phyloP scores from a whole-genome alignment of 2,113 vertebrate species.

The Aviceda subcristata region DNA sequence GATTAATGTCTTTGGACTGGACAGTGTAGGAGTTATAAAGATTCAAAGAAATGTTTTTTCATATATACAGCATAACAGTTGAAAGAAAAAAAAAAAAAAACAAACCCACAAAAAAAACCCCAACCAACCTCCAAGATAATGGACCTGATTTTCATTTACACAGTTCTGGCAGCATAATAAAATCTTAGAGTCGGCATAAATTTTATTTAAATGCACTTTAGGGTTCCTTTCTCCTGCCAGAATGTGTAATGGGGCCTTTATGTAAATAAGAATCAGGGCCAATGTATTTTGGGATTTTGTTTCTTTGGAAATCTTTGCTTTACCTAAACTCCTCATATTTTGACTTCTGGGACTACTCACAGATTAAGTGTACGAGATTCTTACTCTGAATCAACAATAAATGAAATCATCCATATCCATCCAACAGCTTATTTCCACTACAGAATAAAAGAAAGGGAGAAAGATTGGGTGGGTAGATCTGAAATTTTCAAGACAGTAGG shows the following conservation, averaged over 20 bases:
- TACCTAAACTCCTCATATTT: background rate
- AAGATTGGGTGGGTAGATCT: background rate
- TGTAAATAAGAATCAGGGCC: background rate
- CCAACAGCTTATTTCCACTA: background rate
- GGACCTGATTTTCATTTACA: background rate
- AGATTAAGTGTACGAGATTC: background rate
- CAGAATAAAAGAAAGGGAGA: background rate
- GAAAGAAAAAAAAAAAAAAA: background rate
- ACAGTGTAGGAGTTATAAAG: background rate
- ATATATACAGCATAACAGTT: background rate
- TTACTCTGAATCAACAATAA: background rate
- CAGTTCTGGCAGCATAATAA: background rate
- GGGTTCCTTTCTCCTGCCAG: background rate
- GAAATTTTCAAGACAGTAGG: background rate
- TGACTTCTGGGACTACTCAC: background rate
- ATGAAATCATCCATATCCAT: background rate
- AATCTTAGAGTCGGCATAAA: background rate
- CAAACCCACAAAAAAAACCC: background rate
- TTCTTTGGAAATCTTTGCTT: constrained; percentile 23
- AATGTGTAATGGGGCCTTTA: background rate
- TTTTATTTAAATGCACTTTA: constrained; percentile 8
- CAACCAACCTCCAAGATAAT: background rate
- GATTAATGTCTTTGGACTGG: background rate
- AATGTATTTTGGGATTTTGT: background rate
- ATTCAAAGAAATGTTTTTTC: background rate